Evolutionary conservation across 2,113 vertebrate genomes (phyloP).

Genomic region (Chloropsis cyanopogon): DNA sequence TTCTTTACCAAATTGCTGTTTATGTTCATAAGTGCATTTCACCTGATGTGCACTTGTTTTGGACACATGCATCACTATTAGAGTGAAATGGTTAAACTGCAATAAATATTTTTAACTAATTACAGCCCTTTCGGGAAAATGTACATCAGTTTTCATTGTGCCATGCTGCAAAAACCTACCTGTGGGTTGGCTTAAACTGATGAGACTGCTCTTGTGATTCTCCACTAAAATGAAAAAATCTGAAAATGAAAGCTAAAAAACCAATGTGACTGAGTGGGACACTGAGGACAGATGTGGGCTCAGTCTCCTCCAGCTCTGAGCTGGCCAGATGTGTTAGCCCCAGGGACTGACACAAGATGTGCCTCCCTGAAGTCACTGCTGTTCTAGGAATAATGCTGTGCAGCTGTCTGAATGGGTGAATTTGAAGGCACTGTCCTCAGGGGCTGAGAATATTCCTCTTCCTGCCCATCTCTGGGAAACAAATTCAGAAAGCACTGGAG

Average conservation of each 20-base stretch:
- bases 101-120: not conserved
- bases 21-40: not conserved
- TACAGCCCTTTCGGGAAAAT: not conserved
- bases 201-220: not conserved
- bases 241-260: not conserved
- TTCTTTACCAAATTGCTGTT: not conserved
- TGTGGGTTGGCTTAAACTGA: not conserved
- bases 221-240: not conserved
- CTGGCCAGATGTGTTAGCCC: not conserved
- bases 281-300: not conserved
- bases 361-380: not conserved
- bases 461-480: not conserved
- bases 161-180: not conserved
- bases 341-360: not conserved
- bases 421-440: not conserved
- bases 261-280: not conserved
- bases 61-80: not conserved
- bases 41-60: fast-evolving
- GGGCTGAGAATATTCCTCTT: not conserved
- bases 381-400: not conserved
- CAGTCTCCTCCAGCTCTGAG: not conserved
- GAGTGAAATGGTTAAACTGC: not conserved
- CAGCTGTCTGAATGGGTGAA: not conserved
- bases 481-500: not conserved
- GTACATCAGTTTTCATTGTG: not conserved